Conservation (phyloP, 2,888 invertebrate species). For the Pteria penguin region DNA sequence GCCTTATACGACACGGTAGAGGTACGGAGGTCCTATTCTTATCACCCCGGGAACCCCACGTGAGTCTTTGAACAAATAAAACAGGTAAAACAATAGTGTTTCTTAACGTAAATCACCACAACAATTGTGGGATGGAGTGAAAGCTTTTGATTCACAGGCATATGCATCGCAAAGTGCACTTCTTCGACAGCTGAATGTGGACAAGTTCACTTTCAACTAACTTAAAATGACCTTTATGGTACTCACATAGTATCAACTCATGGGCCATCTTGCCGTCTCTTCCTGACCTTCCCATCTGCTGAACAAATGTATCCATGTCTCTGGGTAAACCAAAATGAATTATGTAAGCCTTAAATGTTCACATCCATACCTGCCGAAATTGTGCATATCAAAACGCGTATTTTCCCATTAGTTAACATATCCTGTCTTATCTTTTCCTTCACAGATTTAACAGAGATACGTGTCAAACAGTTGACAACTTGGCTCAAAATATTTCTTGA, state of each 20-base stretch:
- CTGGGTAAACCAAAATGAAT: conserved; percentile 45
- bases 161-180: conserved; percentile 15
- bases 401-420: conserved; percentile 36
- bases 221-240: too few species aligned
- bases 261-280: conserved; percentile 41
- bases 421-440: conserved; percentile 41
- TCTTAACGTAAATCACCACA: too few species aligned
- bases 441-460: conserved; percentile 40
- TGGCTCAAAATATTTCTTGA: conserved; percentile 17
- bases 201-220: too few species aligned
- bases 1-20: too few species aligned
- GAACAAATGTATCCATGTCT: too few species aligned
- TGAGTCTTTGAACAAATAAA: too few species aligned
- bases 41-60: too few species aligned
- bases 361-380: too few species aligned
- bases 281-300: too few species aligned
- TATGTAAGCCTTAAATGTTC: conserved; percentile 40
- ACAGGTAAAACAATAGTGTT: too few species aligned
- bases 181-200: conserved; percentile 24
- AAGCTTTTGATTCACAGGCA: background rate
- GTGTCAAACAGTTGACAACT: conserved; percentile 37
- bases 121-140: conserved; percentile 37
- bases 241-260: conserved; percentile 39
- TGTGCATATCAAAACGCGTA: conserved; percentile 44
- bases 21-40: too few species aligned